phyloP scores from a whole-genome alignment of 2,888 invertebrate species.

The Frankliniella intonsa region DNA sequence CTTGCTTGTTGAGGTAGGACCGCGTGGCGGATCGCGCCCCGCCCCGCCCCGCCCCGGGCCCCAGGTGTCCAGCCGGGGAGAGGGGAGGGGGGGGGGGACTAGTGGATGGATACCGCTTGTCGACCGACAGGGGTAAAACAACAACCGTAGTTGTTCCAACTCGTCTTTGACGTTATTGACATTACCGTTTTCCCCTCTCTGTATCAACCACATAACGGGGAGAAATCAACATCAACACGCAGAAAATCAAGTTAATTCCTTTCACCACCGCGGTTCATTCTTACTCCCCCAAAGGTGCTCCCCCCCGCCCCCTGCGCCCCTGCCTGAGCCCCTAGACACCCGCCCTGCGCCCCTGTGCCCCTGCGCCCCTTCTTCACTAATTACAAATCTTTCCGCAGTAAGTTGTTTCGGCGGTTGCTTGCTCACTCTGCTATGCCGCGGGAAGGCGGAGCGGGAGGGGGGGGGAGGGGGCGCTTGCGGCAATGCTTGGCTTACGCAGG shows the following conservation, averaged over 20 bases:
- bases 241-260: no score
- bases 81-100: no score
- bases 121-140: not conserved
- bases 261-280: no score
- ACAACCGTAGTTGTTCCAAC: not conserved
- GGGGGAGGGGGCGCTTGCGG: not conserved
- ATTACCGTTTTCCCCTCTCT: not conserved
- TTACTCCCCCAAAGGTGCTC: no score
- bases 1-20: not conserved
- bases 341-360: not conserved
- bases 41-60: not conserved
- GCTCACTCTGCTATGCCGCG: not conserved
- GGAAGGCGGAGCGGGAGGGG: not conserved
- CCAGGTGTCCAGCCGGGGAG: no score
- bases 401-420: conserved; percentile 10
- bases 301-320: not conserved
- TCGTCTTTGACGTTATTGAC: not conserved
- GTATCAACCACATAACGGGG: no score
- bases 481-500: not conserved
- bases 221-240: no score
- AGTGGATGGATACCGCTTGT: not conserved
- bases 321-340: not conserved
- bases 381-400: conserved; percentile 23
- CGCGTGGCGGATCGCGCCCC: not conserved
- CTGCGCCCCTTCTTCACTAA: not conserved